phyloP scores from a whole-genome alignment of 2,113 vertebrate genomes.

The Mobula birostris region DNA sequence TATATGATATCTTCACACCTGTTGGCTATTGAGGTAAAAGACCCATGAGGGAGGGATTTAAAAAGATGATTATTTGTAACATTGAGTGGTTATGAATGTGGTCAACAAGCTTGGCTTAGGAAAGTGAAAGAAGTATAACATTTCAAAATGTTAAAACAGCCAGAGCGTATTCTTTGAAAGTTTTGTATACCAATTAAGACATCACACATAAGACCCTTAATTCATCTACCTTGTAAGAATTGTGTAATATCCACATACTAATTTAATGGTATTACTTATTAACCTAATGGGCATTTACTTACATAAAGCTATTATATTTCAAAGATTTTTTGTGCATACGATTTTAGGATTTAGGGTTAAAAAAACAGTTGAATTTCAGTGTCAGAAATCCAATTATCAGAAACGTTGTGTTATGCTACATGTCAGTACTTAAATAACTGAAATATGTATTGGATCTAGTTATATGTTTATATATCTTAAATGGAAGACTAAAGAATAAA shows the following conservation, averaged over 20 bases:
- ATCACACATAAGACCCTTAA: neutral
- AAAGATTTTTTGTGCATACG: neutral
- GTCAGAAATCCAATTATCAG: neutral
- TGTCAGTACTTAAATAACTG: neutral
- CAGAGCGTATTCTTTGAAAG: neutral
- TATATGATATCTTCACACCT: neutral
- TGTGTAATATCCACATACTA: neutral
- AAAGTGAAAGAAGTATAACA: neutral
- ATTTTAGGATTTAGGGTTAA: neutral
- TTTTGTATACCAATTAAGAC: neutral
- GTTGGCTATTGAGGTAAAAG: neutral
- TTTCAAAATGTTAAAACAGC: neutral
- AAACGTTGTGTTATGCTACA: neutral
- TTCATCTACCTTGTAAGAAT: neutral
- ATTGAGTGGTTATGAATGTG: neutral
- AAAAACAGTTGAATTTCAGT: neutral
- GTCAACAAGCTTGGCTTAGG: neutral
- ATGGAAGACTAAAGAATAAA: neutral
- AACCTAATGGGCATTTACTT: neutral
- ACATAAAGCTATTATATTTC: neutral
- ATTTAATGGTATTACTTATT: neutral
- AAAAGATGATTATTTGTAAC: neutral
- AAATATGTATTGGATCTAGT: neutral
- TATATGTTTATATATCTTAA: neutral
- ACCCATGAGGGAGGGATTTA: neutral